phyloP scores from a whole-genome alignment of 2,113 vertebrate genomes.

The Nanorana parkeri region DNA sequence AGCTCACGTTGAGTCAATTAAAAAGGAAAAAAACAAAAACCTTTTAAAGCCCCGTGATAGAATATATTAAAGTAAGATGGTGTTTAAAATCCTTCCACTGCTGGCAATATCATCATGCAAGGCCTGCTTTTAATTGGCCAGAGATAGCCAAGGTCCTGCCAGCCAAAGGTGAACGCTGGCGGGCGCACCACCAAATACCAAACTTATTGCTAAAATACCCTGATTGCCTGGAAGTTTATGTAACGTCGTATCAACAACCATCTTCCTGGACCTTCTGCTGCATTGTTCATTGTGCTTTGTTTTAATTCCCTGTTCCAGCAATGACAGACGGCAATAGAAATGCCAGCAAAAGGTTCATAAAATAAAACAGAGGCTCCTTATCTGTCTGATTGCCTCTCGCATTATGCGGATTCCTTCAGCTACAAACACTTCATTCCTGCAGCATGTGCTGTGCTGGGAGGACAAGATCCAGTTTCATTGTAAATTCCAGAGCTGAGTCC shows the following conservation, averaged over 20 bases:
- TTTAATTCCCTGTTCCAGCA: neutral
- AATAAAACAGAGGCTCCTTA: neutral
- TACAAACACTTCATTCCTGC: slow-evolving; percentile 34
- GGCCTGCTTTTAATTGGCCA: neutral
- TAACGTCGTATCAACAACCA: neutral
- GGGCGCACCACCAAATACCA: neutral
- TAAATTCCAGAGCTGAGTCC: slow-evolving; percentile 33
- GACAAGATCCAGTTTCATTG: slow-evolving; percentile 38
- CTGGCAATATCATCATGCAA: too few species aligned
- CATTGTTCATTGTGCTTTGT: slow-evolving; percentile 13
- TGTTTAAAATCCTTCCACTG: too few species aligned
- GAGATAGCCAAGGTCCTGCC: too few species aligned
- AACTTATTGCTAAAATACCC: neutral
- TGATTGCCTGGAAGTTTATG: neutral
- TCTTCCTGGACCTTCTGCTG: neutral
- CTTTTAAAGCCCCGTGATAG: too few species aligned
- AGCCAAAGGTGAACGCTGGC: neutral
- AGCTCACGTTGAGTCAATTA: too few species aligned
- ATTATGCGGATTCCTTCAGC: slow-evolving; percentile 8
- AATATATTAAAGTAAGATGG: too few species aligned
- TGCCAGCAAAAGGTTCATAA: slow-evolving; percentile 1
- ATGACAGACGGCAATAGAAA: neutral
- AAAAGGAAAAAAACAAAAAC: too few species aligned
- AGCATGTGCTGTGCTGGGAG: neutral
- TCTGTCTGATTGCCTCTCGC: neutral